Base-by-base conservation (phyloP, 2,888 invertebrate genomes). In the Ophion costatus region DNA sequence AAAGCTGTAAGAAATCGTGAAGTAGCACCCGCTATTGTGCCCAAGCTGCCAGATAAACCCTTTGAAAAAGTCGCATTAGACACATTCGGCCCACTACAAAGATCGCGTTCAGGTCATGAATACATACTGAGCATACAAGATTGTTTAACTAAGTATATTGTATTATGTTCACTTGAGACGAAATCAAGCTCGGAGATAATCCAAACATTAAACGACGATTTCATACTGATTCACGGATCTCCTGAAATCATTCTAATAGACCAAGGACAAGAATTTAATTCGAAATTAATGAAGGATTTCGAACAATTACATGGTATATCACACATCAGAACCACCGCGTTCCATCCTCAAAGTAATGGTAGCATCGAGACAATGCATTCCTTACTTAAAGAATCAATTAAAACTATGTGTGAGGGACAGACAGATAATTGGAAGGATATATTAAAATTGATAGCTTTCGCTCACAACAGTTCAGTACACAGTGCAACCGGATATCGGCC, bases 141-240 rank as follows among this genome's bases (percentile, higher is more conserved):
- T 64, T 71, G 78, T 78, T 51, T 78, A 70, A 78, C 66, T 67
- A 69, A 78, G 10, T 90, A 89, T 63, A 76, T 90, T 38, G 45
- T 90, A 11, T 74, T 88, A 14, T 86, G 90, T 56, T 71, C 79
- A 0, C 56, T 91, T 6, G 83, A 80, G n/a, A 84, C 87, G 89
- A 61, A 83, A 85, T 33, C 87, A 33, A 59, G 87, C 89, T 10
- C 84, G 83, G 17, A 89, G 87, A 80, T 85, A 24, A 76, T 80
- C 38, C 20, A 75, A 9, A 33, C 42, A 20, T 22, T 83, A 45
- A 75, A 83, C 24, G 66, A 79, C 22, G 74, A 84, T 5, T 84
- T 83, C 51, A 56, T 84, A 11, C 57, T 75, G 17, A 80, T 80
- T 24, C 84, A 84, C 76, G 87, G 87, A 14, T 63, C 80, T 6